Base-by-base conservation (phyloP, 1,140 invertebrate genomes). In the Uloborus diversus region DNA sequence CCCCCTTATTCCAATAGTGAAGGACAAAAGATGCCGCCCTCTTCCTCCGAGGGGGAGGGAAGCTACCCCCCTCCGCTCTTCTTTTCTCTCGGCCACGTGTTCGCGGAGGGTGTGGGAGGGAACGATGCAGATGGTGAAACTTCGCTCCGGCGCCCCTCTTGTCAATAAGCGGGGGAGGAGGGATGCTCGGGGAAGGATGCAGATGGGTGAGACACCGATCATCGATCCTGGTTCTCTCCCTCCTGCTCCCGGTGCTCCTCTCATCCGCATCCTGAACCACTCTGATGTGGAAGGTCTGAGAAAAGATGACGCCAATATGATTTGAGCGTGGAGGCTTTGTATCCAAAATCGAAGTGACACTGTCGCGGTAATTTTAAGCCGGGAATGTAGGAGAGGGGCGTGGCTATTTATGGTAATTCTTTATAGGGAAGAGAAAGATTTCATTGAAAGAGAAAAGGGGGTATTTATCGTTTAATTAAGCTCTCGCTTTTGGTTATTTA, bases 161-260 rank as follows among this genome's bases (percentile, higher is more conserved):
- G 33, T 61, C 69, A 42, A 61, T 65, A 28, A 61, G 33, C 20
- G 37, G 23, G 14, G 62, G 30, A 35, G 20, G 27, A 27, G 64
- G 64, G 14, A 30, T 14, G 53, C 27, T 27, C 13, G 65, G 30
- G n/a, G 62, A 5, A 17, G 66, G 49, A 32, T 69, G 66, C 66
- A 69, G 66, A 69, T 69, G 66, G 66, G 49, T 20, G 51, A 56
- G 66, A 69, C 66, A 69, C 66, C 27, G 30, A 69, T 69, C 49
- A 69, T 69, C 66, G 66, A 69, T 69, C 66, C 66, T 20, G 66
- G 32, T 27, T n/a, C 51, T 35, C 32, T 23, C 51, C 51, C 20
- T 20, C 14, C 1, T 3, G 20, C 51, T 53, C 51, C 23, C 23
- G 51, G 51, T 23, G 4, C 23, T 53, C 51, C 20, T 53, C 23